Evolutionary conservation across 1,140 invertebrate species (phyloP).

Genomic region (Drosophila fuyamai): DNA sequence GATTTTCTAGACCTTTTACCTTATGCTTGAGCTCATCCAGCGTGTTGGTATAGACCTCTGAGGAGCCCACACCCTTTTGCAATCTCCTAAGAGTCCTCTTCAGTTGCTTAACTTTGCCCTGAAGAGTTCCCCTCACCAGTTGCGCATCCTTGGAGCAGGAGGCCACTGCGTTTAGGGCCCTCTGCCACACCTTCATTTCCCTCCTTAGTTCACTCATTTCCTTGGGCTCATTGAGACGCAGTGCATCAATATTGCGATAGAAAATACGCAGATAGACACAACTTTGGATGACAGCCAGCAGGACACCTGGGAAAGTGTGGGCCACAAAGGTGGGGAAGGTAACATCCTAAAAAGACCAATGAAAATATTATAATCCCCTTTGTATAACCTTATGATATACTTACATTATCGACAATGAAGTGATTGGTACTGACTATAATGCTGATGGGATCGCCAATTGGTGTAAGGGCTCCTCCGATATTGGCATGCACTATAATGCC

Average conservation of each 20-base stretch:
- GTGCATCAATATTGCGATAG: conserved; percentile 87
- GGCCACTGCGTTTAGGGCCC: conserved; percentile 89
- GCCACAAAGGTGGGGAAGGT: conserved; percentile 89
- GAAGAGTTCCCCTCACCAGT: conserved; percentile 88
- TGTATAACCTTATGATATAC: neutral
- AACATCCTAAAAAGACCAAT: conserved; percentile 86
- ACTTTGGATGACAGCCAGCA: conserved; percentile 87
- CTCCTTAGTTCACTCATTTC: conserved; percentile 89
- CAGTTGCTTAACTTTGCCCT: conserved; percentile 88
- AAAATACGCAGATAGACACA: conserved; percentile 88
- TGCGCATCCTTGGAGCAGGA: conserved; percentile 91
- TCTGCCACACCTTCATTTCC: conserved; percentile 91
- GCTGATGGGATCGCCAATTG: conserved; percentile 93
- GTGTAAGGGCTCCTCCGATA: conserved; percentile 91
- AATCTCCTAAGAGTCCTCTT: conserved; percentile 87
- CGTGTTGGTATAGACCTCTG: conserved; percentile 87
- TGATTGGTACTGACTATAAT: conserved; percentile 92
- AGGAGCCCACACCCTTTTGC: conserved; percentile 86
- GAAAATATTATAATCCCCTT: neutral
- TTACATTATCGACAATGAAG: conserved; percentile 87
- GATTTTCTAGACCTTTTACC: conserved; percentile 63
- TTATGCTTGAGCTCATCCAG: conserved; percentile 88
- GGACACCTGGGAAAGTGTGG: conserved; percentile 89
- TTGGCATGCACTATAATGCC: conserved; percentile 91
- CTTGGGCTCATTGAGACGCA: conserved; percentile 88